phyloP scores from a whole-genome alignment of 64 coral and sea anemone genomes.

The Anthopleura sola region DNA sequence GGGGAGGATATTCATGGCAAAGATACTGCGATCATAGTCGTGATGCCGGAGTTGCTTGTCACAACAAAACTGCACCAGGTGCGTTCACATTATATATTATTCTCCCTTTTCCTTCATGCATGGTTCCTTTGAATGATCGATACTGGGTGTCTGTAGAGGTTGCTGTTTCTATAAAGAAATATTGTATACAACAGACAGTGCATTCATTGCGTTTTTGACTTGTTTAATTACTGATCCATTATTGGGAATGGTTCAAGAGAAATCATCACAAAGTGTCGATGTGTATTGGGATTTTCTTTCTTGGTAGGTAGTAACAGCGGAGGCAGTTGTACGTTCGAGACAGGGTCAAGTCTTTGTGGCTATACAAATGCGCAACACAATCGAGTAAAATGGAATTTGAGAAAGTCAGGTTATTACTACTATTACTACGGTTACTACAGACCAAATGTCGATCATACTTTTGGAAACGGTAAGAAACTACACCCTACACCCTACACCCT shows the following conservation, averaged over 20 bases:
- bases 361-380: background rate
- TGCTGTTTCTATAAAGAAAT: too few species aligned
- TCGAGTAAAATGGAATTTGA: background rate
- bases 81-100: background rate
- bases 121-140: too few species aligned
- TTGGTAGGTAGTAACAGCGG: background rate
- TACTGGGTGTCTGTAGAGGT: too few species aligned
- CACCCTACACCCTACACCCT: too few species aligned
- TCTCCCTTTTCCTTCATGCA: too few species aligned
- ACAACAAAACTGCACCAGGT: background rate
- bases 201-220: too few species aligned
- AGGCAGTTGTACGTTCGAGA: slow-evolving; percentile 15
- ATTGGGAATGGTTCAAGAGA: too few species aligned
- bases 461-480: background rate
- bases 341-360: slow-evolving; percentile 4
- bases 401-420: background rate
- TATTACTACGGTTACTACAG: background rate
- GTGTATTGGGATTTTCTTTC: background rate
- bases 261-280: too few species aligned
- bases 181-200: too few species aligned
- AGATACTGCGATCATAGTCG: background rate
- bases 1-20: background rate
- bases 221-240: too few species aligned
- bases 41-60: slow-evolving; percentile 15
- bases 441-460: background rate